Evolutionary conservation across 2,888 invertebrate genomes (phyloP).

Genomic region (Orthosia gothica): DNA sequence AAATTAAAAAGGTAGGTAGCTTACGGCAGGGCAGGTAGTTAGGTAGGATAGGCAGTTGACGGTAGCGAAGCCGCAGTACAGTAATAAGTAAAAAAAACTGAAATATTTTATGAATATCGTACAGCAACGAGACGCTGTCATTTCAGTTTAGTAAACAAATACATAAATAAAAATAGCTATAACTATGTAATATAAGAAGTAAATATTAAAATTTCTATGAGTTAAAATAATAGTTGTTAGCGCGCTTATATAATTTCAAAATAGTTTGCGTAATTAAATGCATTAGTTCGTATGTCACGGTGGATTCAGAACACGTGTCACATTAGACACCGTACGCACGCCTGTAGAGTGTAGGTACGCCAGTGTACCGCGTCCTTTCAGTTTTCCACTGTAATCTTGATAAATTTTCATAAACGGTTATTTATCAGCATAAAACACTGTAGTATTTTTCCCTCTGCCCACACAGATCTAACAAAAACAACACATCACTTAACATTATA

Average conservation of each 20-base stretch:
- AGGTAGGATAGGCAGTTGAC: no score
- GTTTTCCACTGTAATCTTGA: slow-evolving; percentile 46
- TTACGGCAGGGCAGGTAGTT: no score
- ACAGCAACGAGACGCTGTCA: background rate
- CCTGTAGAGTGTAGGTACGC: background rate
- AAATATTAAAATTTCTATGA: slow-evolving; percentile 1
- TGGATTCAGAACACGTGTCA: slow-evolving; percentile 61
- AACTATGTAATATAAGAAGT: background rate
- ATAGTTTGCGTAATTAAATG: slow-evolving; percentile 64
- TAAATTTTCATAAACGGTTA: slow-evolving; percentile 41
- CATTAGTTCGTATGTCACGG: slow-evolving; percentile 66
- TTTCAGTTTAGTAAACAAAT: background rate
- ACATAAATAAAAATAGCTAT: no score
- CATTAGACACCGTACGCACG: slow-evolving; percentile 62
- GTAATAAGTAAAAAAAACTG: no score
- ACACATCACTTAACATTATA: slow-evolving; percentile 47
- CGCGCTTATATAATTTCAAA: slow-evolving; percentile 46
- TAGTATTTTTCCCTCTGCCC: slow-evolving; percentile 18
- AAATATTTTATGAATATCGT: background rate
- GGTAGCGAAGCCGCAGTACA: no score
- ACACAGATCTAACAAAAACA: slow-evolving; percentile 43
- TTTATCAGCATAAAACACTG: slow-evolving; percentile 50
- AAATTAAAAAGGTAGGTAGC: no score
- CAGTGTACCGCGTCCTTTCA: slow-evolving; percentile 34
- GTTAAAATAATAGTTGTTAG: background rate